These are phyloP conservation scores for Neodiprion pinetum DNA, from an alignment of 1,140 invertebrate species.

Conservation along the genomic window DNA sequence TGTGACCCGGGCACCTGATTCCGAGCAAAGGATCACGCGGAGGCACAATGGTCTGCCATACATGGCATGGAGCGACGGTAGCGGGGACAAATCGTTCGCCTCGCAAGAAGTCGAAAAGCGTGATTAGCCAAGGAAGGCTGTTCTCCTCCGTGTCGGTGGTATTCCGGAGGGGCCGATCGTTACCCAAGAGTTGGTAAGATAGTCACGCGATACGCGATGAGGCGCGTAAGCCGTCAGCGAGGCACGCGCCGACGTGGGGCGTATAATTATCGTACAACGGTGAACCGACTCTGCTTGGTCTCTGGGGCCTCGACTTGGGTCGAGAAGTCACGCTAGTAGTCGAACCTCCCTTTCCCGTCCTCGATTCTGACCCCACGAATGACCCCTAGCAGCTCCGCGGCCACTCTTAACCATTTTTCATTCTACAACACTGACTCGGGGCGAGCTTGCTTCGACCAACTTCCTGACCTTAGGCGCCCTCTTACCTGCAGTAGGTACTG, in stretches of 20 bases:
- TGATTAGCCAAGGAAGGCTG: neutral
- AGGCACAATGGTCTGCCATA: neutral
- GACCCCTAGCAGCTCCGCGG: neutral
- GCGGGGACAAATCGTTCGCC: neutral
- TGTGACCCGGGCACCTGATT: neutral
- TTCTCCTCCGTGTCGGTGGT: neutral
- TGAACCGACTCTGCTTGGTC: constrained; percentile 5
- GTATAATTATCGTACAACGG: constrained; percentile 51
- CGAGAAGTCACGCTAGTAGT: constrained; percentile 52
- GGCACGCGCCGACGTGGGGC: constrained; percentile 52
- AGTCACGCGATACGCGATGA: constrained; percentile 52
- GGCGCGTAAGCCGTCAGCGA: constrained; percentile 45
- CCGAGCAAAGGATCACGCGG: neutral
- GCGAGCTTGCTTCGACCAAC: neutral
- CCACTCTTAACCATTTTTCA: neutral
- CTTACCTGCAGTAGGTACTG: no score
- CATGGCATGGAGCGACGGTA: neutral
- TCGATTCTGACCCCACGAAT: constrained; percentile 25
- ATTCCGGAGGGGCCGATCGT: constrained; percentile 26
- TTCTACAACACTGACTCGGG: neutral
- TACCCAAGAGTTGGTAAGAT: constrained; percentile 44
- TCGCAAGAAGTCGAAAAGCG: neutral
- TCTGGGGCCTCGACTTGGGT: constrained; percentile 33
- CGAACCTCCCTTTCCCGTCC: constrained; percentile 21
- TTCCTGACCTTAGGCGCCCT: neutral